A percentile compares a stretch with the other conserved stretches of the same genome.
Evolutionary conservation across 2,113 vertebrate species (phyloP).

Genomic region (Zapornia atra): DNA sequence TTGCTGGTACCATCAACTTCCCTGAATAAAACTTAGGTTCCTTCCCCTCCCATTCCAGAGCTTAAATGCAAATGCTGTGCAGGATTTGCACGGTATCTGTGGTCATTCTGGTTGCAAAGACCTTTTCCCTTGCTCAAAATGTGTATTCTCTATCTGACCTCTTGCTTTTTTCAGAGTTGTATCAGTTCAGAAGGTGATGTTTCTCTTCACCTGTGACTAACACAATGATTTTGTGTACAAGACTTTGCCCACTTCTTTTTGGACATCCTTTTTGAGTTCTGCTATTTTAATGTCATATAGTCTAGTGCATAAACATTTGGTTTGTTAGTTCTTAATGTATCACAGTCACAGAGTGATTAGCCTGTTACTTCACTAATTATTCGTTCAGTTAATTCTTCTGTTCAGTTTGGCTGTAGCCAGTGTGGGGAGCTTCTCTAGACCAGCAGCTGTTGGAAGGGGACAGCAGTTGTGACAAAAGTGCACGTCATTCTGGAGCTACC

Average conservation of each 20-base stretch:
- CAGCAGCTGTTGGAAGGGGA: background rate
- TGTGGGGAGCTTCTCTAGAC: background rate
- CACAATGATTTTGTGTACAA: background rate
- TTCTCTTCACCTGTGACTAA: background rate
- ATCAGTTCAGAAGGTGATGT: background rate
- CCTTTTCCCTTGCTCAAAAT: background rate
- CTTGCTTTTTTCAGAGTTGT: background rate
- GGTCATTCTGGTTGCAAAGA: background rate
- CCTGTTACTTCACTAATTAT: background rate
- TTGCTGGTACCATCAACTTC: background rate
- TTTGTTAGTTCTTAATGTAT: background rate
- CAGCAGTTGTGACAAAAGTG: background rate
- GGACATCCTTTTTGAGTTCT: background rate
- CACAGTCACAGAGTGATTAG: background rate
- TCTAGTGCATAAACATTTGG: background rate
- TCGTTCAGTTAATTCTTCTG: constrained; percentile 2
- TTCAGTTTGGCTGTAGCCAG: background rate
- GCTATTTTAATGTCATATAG: background rate
- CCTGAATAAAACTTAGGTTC: background rate
- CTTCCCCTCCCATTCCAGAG: background rate
- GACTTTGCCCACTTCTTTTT: background rate
- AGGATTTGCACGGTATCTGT: background rate
- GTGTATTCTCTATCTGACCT: background rate
- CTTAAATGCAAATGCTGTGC: background rate
- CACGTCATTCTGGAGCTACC: background rate